Evolutionary conservation across 2,888 invertebrate species (phyloP).

Genomic region (Archaeoteleia sp.): DNA sequence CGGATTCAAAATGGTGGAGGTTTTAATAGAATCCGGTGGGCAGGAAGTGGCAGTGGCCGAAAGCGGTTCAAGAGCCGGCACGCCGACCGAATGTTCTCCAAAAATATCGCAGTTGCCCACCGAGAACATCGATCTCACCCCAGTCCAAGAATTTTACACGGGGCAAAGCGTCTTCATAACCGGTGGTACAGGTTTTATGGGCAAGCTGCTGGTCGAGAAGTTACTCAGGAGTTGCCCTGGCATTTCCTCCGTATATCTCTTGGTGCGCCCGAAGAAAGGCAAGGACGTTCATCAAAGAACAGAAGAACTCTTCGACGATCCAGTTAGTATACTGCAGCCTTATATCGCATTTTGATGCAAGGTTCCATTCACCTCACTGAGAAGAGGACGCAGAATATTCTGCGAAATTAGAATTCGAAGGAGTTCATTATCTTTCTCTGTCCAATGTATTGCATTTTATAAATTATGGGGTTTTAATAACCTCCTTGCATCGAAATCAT

Average conservation of each 20-base stretch:
- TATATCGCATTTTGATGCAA: too few relatives aligned
- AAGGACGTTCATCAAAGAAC: slow-evolving; percentile 76
- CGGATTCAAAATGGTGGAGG: slow-evolving; percentile 73
- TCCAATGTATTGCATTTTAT: too few relatives aligned
- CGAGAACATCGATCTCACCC: slow-evolving; percentile 59
- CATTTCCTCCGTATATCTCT: slow-evolving; percentile 78
- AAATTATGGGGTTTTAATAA: too few relatives aligned
- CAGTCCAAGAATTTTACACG: slow-evolving; percentile 76
- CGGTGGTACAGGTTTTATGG: slow-evolving; percentile 82
- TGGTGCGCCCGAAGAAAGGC: slow-evolving; percentile 79
- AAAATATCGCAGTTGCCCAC: slow-evolving; percentile 49
- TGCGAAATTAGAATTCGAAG: too few relatives aligned
- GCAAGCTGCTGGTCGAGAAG: slow-evolving; percentile 83
- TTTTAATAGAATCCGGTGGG: slow-evolving; percentile 69
- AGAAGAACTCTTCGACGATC: slow-evolving; percentile 76
- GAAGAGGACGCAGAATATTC: too few relatives aligned
- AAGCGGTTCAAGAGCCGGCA: slow-evolving; percentile 59
- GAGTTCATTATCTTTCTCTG: too few relatives aligned
- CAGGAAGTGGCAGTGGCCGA: slow-evolving; percentile 69
- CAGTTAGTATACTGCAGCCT: slow-evolving; percentile 59
- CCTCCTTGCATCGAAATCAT: too few relatives aligned
- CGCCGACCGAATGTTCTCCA: slow-evolving; percentile 61
- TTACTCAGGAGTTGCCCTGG: slow-evolving; percentile 80
- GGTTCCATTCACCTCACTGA: too few relatives aligned
- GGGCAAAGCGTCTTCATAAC: slow-evolving; percentile 79